These are phyloP conservation scores for Drosophila dunni DNA, from an alignment of 1,140 invertebrate species.

Conservation along the genomic window DNA sequence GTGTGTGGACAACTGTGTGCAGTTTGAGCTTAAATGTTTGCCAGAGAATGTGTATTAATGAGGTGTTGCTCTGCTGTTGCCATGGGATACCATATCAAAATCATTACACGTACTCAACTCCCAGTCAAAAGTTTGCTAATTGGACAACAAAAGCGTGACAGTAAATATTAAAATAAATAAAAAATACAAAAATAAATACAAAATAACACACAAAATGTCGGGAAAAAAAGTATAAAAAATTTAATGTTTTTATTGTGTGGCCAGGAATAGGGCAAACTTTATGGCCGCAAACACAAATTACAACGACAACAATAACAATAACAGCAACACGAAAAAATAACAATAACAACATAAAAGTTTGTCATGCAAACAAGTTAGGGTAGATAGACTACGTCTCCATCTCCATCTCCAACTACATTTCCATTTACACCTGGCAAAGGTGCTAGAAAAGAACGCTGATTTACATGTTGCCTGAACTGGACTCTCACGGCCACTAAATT, in stretches of 20 bases:
- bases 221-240: conserved; percentile 41
- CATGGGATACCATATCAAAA: conserved; percentile 43
- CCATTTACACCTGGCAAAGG: conserved; percentile 28
- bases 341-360: conserved; percentile 68
- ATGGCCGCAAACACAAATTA: conserved; percentile 80
- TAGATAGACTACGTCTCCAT: conserved; percentile 27
- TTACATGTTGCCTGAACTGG: conserved; percentile 73
- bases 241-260: conserved; percentile 70
- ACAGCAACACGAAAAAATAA: conserved; percentile 33
- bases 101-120: conserved; percentile 50
- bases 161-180: conserved; percentile 66
- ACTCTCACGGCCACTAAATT: conserved; percentile 80
- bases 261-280: conserved; percentile 63
- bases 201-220: conserved; percentile 21
- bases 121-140: conserved; percentile 58
- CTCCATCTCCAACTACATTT: too few relatives aligned
- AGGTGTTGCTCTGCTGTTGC: conserved; percentile 30
- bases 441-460: conserved; percentile 77
- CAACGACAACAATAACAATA: conserved; percentile 66
- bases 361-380: conserved; percentile 63
- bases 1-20: neutral
- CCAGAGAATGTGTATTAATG: conserved; percentile 34
- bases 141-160: conserved; percentile 65
- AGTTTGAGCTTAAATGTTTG: neutral
- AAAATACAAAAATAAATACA: conserved; percentile 25